phyloP scores from a whole-genome alignment of 2,797 vertebrate genomes.

The Xerus rutilus region DNA sequence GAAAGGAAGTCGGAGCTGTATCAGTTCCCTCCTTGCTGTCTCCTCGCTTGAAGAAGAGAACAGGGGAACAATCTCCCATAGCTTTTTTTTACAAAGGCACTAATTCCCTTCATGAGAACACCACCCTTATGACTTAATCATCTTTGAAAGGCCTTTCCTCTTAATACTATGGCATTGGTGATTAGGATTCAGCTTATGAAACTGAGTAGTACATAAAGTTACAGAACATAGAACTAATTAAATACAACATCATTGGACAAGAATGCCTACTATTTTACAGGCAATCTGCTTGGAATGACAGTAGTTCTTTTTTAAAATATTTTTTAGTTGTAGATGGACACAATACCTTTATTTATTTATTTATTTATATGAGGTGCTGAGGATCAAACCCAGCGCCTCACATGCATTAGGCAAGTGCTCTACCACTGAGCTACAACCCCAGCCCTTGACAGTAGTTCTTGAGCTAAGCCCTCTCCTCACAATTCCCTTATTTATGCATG shows the following conservation, averaged over 20 bases:
- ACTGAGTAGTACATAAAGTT: not conserved
- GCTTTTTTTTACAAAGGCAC: not conserved
- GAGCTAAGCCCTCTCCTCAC: not conserved
- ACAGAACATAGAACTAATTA: not conserved
- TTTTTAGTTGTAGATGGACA: too few relatives aligned
- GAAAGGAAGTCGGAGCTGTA: not conserved
- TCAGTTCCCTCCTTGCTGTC: not conserved
- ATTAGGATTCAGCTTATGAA: not conserved
- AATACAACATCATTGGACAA: not conserved
- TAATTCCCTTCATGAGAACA: not conserved
- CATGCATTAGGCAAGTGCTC: too few relatives aligned
- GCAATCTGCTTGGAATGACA: not conserved
- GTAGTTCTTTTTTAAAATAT: not conserved
- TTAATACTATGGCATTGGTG: not conserved
- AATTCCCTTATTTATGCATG: not conserved
- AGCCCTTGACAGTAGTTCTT: not conserved
- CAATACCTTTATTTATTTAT: too few relatives aligned
- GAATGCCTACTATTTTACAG: not conserved
- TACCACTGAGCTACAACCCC: too few relatives aligned
- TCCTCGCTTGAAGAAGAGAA: not conserved
- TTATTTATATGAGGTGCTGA: too few relatives aligned
- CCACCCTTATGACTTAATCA: not conserved
- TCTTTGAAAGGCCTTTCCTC: not conserved
- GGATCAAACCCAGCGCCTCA: too few relatives aligned
- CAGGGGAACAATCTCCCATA: not conserved